These are phyloP conservation scores for Empis livida DNA, from an alignment of 2,888 invertebrate species.

Conservation along the genomic window DNA sequence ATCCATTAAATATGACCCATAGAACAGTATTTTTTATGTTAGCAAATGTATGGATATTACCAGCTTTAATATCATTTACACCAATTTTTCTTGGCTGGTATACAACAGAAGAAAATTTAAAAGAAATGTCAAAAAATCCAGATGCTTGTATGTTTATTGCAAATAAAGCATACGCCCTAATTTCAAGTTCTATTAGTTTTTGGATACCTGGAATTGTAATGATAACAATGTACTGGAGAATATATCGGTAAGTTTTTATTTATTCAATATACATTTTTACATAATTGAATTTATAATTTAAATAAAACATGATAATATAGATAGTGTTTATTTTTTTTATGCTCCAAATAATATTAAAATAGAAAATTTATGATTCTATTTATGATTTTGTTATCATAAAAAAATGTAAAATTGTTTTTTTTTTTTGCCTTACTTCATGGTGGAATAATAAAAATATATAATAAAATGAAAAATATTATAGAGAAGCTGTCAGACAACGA, in stretches of 20 bases:
- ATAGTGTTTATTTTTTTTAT: no score
- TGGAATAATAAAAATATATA: no score
- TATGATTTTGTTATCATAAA: no score
- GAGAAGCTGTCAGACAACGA: constrained; percentile 70
- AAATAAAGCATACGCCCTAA: constrained; percentile 74
- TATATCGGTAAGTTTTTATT: constrained; percentile 41
- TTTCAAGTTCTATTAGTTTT: constrained; percentile 81
- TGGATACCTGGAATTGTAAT: constrained; percentile 89
- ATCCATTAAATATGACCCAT: constrained; percentile 86
- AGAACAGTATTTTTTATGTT: constrained; percentile 67
- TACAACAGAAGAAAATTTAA: constrained; percentile 68
- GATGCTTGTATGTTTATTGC: constrained; percentile 73
- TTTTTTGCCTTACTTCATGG: no score
- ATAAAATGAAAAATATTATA: no score
- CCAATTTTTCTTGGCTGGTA: constrained; percentile 95
- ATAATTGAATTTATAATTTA: neutral
- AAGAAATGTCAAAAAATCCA: constrained; percentile 43
- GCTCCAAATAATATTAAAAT: no score
- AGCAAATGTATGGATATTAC: constrained; percentile 82
- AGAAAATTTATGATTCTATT: no score
- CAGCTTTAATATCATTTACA: constrained; percentile 82
- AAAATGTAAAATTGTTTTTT: no score
- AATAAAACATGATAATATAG: neutral
- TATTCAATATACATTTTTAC: neutral
- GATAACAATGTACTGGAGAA: constrained; percentile 83